A percentile compares a stretch with the other conserved stretches of the same genome.
Evolutionary conservation across 2,113 vertebrate genomes (phyloP).

Genomic region (Harpagus bidentatus): DNA sequence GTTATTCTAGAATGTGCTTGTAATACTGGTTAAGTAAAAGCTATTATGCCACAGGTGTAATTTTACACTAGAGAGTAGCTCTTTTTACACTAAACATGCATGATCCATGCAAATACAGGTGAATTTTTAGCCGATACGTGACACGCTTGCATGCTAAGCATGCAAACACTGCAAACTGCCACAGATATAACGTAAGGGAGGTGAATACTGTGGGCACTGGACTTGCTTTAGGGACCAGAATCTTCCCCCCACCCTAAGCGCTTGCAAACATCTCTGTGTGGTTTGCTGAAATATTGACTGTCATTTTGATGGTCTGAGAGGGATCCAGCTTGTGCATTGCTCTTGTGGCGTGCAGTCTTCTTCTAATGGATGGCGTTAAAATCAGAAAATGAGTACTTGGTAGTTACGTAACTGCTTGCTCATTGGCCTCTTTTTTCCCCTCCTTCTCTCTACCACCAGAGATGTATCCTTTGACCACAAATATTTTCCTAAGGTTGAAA

Average conservation of each 20-base stretch:
- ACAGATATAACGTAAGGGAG: rapidly evolving
- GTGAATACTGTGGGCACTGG: neutral
- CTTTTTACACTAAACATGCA: neutral
- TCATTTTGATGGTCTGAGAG: neutral
- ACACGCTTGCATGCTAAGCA: neutral
- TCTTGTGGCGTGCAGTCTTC: neutral
- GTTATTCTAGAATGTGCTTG: neutral
- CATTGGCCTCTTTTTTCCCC: rapidly evolving
- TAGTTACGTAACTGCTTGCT: neutral
- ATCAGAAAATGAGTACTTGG: neutral
- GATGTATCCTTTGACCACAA: neutral
- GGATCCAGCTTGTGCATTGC: neutral
- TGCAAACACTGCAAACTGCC: neutral
- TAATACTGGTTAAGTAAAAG: neutral
- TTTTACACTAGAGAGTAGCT: neutral
- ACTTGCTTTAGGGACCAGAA: neutral
- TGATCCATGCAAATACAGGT: neutral
- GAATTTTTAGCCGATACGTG: rapidly evolving
- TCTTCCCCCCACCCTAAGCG: neutral
- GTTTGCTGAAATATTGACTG: neutral
- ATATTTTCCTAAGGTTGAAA: neutral
- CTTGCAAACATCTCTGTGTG: neutral
- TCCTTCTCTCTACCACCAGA: neutral
- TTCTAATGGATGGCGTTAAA: neutral
- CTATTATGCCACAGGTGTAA: neutral